phyloP scores from a whole-genome alignment of 2,113 vertebrate species.

The Aspiorhynchus laticeps region DNA sequence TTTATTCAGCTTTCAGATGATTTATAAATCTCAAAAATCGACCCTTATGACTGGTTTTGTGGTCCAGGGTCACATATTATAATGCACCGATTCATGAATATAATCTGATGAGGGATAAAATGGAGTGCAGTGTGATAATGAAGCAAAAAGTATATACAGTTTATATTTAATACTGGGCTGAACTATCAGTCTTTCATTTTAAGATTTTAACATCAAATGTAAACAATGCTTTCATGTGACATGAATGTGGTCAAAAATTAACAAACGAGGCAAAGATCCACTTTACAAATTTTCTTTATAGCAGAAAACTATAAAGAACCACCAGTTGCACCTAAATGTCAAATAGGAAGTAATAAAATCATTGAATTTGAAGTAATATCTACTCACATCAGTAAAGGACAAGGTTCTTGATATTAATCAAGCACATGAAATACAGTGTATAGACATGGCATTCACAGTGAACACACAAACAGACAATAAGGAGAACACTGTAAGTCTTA shows the following conservation, averaged over 20 bases:
- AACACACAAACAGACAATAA: neutral
- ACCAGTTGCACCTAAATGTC: neutral
- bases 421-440: conserved; percentile 37
- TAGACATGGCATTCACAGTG: conserved; percentile 41
- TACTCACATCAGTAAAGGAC: conserved; percentile 35
- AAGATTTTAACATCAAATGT: neutral
- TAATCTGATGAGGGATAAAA: neutral
- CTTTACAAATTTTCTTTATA: neutral
- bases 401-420: conserved; percentile 46
- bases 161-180: neutral
- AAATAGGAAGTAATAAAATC: neutral
- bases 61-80: too few species aligned
- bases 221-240: conserved; percentile 15
- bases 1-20: too few species aligned
- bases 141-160: neutral
- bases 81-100: neutral
- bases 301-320: too few species aligned
- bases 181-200: conserved; percentile 3
- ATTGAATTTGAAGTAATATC: conserved; percentile 13
- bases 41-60: too few species aligned
- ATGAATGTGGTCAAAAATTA: conserved; percentile 3
- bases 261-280: neutral
- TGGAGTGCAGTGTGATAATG: neutral
- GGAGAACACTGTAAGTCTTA: conserved; percentile 28
- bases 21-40: too few species aligned